A percentile compares a stretch with the other conserved stretches of the same genome.
Conservation (phyloP, 2,888 invertebrate genomes). For the Germaria angustata region DNA sequence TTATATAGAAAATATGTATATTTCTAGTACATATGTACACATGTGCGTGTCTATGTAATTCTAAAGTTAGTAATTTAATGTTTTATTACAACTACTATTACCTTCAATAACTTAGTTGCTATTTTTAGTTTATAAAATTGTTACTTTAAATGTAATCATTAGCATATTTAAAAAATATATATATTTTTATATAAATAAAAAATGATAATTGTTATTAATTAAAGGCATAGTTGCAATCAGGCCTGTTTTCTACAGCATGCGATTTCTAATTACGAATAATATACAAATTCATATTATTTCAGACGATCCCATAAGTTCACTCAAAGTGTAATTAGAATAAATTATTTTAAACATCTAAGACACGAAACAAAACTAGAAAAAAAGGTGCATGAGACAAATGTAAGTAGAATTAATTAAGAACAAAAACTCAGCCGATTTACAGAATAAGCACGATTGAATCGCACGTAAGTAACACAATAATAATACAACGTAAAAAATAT, state of each 20-base stretch:
- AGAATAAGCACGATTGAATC: not conserved
- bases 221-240: not conserved
- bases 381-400: no score
- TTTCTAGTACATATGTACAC: conserved; percentile 29
- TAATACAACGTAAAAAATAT: no score
- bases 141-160: conserved; percentile 1
- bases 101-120: not conserved
- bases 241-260: not conserved
- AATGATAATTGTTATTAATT: conserved; percentile 15
- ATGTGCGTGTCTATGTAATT: no score
- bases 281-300: not conserved
- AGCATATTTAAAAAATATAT: not conserved
- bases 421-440: not conserved
- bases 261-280: not conserved
- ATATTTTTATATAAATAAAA: conserved; percentile 31
- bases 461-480: conserved; percentile 28
- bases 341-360: not conserved
- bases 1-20: not conserved
- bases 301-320: not conserved
- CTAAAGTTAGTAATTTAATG: conserved; percentile 24
- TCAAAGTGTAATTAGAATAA: not conserved
- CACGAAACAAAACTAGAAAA: not conserved
- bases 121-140: not conserved
- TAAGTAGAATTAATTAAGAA: not conserved
- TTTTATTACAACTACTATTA: not conserved